These are phyloP conservation scores for Sitodiplosis mosellana DNA, from an alignment of 1,140 invertebrate species.

Conservation along the genomic window DNA sequence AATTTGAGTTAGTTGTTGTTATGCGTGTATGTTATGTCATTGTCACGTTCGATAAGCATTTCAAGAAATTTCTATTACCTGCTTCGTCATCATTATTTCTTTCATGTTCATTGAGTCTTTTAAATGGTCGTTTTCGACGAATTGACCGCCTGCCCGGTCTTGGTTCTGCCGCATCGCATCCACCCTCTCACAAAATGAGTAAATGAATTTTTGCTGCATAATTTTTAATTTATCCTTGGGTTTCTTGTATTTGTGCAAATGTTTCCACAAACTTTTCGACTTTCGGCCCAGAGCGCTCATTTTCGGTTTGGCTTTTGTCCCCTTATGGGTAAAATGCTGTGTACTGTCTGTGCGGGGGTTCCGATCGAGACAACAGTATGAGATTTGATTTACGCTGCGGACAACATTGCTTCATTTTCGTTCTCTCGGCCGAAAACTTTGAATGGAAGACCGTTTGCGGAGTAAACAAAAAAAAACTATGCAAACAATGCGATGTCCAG, in stretches of 20 bases:
- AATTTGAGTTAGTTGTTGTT: not conserved
- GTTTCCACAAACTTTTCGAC: not conserved
- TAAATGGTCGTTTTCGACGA: not conserved
- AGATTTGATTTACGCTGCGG: too few relatives aligned
- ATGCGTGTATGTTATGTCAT: not conserved
- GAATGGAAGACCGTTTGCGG: not conserved
- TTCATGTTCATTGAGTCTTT: not conserved
- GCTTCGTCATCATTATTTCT: not conserved
- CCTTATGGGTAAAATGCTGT: too few relatives aligned
- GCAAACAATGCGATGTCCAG: too few relatives aligned
- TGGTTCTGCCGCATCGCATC: too few relatives aligned
- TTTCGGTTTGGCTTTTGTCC: too few relatives aligned
- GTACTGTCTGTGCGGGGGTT: too few relatives aligned
- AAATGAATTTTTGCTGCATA: too few relatives aligned
- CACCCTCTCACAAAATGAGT: too few relatives aligned
- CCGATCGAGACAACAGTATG: too few relatives aligned
- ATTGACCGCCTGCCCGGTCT: not conserved
- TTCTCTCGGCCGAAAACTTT: not conserved
- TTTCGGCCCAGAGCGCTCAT: not conserved
- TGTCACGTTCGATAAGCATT: not conserved
- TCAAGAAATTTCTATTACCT: not conserved
- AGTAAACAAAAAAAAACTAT: too few relatives aligned
- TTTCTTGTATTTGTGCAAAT: not conserved
- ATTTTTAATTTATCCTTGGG: not conserved
- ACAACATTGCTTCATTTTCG: too few relatives aligned